A percentile compares a stretch with the other conserved stretches of the same genome.
Evolutionary conservation across 2,113 vertebrate genomes (phyloP).

Genomic region (Halcyon malimbica): DNA sequence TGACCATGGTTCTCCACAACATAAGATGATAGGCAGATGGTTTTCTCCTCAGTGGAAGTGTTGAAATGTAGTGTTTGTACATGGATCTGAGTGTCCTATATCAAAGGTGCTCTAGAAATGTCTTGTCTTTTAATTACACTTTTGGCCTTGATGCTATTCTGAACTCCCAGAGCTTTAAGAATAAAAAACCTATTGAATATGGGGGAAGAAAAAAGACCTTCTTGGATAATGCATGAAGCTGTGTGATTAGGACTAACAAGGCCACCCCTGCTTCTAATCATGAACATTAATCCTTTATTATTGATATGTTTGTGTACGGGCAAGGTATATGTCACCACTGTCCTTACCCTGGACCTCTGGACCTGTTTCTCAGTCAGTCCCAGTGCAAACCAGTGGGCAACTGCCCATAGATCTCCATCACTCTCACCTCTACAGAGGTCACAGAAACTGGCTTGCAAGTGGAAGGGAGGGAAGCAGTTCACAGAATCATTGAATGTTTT

Average conservation of each 20-base stretch:
- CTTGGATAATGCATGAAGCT: fast-evolving
- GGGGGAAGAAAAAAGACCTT: background rate
- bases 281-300: background rate
- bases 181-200: background rate
- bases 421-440: background rate
- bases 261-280: background rate
- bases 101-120: background rate
- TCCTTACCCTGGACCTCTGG: background rate
- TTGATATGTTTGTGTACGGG: background rate
- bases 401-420: background rate
- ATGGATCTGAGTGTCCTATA: background rate
- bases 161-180: background rate
- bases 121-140: too few species aligned
- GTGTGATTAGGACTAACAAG: background rate
- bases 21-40: fast-evolving
- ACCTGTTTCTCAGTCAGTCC: fast-evolving
- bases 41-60: background rate
- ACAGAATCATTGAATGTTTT: too few species aligned
- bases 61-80: fast-evolving
- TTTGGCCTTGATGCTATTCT: background rate
- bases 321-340: too few species aligned
- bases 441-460: fast-evolving
- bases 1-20: background rate
- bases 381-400: fast-evolving
- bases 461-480: too few species aligned